Evolutionary conservation across 2,888 invertebrate genomes (phyloP), one percentile per base, ranked within the genome.

Genomic region (Nineta flava): DNA sequence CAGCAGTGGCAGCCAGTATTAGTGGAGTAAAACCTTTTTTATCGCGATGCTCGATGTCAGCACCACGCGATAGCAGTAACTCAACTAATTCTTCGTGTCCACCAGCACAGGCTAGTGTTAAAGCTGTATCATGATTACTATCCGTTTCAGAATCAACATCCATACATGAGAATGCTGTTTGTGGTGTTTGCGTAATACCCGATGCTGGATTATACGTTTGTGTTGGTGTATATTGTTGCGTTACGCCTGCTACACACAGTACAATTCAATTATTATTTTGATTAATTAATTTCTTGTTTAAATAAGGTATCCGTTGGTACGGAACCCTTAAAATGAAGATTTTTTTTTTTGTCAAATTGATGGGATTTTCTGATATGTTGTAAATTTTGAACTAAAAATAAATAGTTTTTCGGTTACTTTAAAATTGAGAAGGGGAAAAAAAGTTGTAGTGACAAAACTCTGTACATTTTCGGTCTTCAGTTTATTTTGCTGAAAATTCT

Each of bases 1-100:
- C 97, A 16, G 95, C 96, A 12, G 97, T 96, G 21, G 97, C 95
- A 44, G 96, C 95, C 57, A 97, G 75, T 61, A 97, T 97, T 41
- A 99, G 74, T 0, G 99, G 96, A 0, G 97, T 96, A 67, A 97
- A 97, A 26, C 97, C 96, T 70, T 97, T 99, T 69, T 97, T 99
- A 68, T 99, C 97, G 31, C 95, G 79, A 67, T 99, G 97, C 68
- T 99, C 96, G 64, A 97, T 94, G 66, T 95, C 87, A 1, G 97
- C 94, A 50, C 93, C 93, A 54, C 95, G 79, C 56, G 82, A 81
- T 47, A 99, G 76, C 55, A 99, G 75, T 60, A 99, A 74, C 64
- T 90, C 88, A 9, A 96, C 96, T 16, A 97, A 77, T 61, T 97
- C 95, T 62, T 93, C 90, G 65, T 96, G 94, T 0, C 97, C 96